Base-by-base conservation (phyloP, 2,113 vertebrate species). In the Gymnorhina tibicen region DNA sequence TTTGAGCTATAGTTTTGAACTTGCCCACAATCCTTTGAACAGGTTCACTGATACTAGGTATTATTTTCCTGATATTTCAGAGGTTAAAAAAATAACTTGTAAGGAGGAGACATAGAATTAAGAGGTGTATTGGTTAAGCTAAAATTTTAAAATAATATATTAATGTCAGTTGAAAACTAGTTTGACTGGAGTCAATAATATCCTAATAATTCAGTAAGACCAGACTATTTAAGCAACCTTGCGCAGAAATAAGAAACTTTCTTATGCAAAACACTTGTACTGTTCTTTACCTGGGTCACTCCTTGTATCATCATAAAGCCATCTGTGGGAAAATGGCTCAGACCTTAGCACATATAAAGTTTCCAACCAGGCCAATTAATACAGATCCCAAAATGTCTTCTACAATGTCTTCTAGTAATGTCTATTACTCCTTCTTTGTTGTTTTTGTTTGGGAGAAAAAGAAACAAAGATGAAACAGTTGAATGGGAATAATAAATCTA, bases 261-360 rank as follows among this genome's bases (percentile, higher is more conserved):
- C 35, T 52, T 58, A 32, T 2, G 33, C 21, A 60, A 70, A 83
- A 42, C 7, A 16, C 16, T 44, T 56, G 21, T 55, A 5, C 37
- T 66, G 0, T 59, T 76, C 49, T 52, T 97, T 98, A 99, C 99
- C 99, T 98, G 99, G 98, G 35, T 99, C 98, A 22, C 97, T 97
- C 32, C 97, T 97, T 56, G 91, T 98, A 21, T 99, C 98, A 6
- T 99, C 99, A 11, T 99, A 98, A 94, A 99, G 98, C 87, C 99
- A 97, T 47, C 97, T 98, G 97, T 99, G 99, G 59, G 97, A 97
- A 97, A 99, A 99, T 2, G 85, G 95, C 53, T 97, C 98, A 3
- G 87, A 91, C 53, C 97, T 91, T 98, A 44, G 97, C 97, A 85
- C 97, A 97, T 76, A 98, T 66, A 78, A 98, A 50, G 81, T 98